Percentiles rank a stretch among this genome's conserved stretches.
phyloP scores from a whole-genome alignment of 2,888 invertebrate genomes.

The Eudasyphora cyanicolor region DNA sequence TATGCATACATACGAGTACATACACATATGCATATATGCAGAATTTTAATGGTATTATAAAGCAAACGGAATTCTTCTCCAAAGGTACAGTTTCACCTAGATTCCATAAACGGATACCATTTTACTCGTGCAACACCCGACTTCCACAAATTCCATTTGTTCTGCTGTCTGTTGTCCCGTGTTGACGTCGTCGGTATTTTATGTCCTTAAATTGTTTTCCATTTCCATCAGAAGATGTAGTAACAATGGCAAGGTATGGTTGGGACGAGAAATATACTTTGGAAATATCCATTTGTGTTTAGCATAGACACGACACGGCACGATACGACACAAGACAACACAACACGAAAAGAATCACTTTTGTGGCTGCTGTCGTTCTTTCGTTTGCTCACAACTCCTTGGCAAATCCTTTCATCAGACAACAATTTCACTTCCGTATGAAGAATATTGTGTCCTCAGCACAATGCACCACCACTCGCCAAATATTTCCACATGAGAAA shows the following conservation, averaged over 20 bases:
- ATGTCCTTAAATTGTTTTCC: neutral
- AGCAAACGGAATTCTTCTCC: too few relatives aligned
- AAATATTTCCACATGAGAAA: too few relatives aligned
- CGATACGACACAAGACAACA: too few relatives aligned
- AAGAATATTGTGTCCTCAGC: neutral
- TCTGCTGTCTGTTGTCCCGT: neutral
- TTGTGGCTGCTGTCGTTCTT: neutral
- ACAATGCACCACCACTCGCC: too few relatives aligned
- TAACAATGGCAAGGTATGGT: too few relatives aligned
- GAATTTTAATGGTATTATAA: too few relatives aligned
- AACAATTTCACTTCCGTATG: slow-evolving; percentile 7
- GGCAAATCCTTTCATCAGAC: neutral
- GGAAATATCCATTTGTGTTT: neutral
- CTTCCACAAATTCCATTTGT: neutral
- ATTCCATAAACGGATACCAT: neutral
- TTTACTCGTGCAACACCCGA: neutral
- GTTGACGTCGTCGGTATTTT: neutral
- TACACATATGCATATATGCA: too few relatives aligned
- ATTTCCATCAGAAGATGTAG: neutral
- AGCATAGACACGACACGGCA: too few relatives aligned
- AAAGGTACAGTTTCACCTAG: too few relatives aligned
- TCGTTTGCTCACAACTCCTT: neutral
- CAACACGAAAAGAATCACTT: neutral
- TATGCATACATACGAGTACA: too few relatives aligned
- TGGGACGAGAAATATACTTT: neutral